Conservation (phyloP, 2,797 vertebrate genomes). For the Acanthurus lineatus region DNA sequence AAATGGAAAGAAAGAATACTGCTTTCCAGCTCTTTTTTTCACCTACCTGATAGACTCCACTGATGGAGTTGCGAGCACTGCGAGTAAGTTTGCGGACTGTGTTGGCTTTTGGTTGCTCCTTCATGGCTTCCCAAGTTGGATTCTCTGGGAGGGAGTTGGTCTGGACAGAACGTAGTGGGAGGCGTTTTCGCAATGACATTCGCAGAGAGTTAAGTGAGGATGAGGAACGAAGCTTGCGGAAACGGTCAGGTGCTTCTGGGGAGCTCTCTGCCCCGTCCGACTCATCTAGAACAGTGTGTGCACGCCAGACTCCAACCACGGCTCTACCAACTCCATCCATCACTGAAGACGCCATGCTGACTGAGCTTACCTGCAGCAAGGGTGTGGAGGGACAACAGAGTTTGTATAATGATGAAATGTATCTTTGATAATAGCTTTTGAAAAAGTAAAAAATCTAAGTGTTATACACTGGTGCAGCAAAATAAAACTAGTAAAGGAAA, state of each 20-base stretch:
- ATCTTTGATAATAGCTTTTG: not conserved
- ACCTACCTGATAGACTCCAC: constrained; percentile 89
- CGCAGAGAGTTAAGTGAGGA: constrained; percentile 88
- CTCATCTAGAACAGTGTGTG: constrained; percentile 87
- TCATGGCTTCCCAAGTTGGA: constrained; percentile 83
- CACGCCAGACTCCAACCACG: constrained; percentile 84
- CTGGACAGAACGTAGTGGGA: constrained; percentile 88
- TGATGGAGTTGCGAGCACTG: constrained; percentile 88
- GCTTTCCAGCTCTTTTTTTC: not conserved
- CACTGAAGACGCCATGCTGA: constrained; percentile 74
- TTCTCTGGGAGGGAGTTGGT: constrained; percentile 83
- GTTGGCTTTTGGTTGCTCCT: constrained; percentile 80
- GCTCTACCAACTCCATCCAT: constrained; percentile 83
- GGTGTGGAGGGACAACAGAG: not conserved
- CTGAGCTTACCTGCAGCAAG: not conserved
- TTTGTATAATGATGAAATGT: not conserved
- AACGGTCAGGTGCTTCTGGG: constrained; percentile 79
- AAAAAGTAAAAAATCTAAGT: not conserved
- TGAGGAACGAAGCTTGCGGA: constrained; percentile 83
- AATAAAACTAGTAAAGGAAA: not conserved
- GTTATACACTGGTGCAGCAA: not conserved
- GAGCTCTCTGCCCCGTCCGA: constrained; percentile 84
- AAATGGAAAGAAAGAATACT: not conserved
- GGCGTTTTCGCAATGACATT: constrained; percentile 90
- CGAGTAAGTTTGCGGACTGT: constrained; percentile 85